Evolutionary conservation across 2,888 invertebrate species (phyloP).

Genomic region (Agrochola circellaris): DNA sequence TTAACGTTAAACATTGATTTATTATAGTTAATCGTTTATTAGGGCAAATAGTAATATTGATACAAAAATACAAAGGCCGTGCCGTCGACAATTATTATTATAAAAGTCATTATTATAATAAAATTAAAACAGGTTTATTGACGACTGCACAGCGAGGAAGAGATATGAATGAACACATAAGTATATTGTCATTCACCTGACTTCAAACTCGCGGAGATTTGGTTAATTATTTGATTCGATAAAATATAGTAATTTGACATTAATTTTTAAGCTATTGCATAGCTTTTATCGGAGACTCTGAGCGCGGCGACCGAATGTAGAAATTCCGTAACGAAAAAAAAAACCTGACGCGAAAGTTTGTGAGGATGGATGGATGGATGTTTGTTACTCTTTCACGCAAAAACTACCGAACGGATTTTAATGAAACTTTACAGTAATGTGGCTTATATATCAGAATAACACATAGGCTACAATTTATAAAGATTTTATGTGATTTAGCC

Average conservation of each 20-base stretch:
- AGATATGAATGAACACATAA: slow-evolving; percentile 42
- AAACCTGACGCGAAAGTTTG: no score
- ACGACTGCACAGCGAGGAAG: slow-evolving; percentile 15
- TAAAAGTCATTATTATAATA: slow-evolving; percentile 2
- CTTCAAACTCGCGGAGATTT: slow-evolving; percentile 5
- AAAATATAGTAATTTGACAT: slow-evolving; percentile 15
- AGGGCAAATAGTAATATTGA: slow-evolving; percentile 28
- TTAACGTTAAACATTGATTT: neutral
- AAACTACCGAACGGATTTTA: no score
- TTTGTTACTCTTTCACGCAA: no score
- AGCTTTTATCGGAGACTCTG: no score
- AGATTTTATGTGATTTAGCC: no score
- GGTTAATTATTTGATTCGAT: neutral
- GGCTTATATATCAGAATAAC: no score
- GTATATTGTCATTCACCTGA: slow-evolving; percentile 45
- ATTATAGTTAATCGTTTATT: slow-evolving; percentile 19
- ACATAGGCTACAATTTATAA: no score
- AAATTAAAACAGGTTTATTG: slow-evolving; percentile 10
- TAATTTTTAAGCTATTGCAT: no score
- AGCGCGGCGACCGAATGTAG: no score
- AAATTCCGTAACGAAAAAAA: no score
- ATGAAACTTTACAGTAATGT: no score
- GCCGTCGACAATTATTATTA: slow-evolving; percentile 3
- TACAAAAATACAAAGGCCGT: slow-evolving; percentile 52
- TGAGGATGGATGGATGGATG: no score